Base-by-base conservation (phyloP, 2,888 invertebrate genomes). In the Alentia gelatinosa region DNA sequence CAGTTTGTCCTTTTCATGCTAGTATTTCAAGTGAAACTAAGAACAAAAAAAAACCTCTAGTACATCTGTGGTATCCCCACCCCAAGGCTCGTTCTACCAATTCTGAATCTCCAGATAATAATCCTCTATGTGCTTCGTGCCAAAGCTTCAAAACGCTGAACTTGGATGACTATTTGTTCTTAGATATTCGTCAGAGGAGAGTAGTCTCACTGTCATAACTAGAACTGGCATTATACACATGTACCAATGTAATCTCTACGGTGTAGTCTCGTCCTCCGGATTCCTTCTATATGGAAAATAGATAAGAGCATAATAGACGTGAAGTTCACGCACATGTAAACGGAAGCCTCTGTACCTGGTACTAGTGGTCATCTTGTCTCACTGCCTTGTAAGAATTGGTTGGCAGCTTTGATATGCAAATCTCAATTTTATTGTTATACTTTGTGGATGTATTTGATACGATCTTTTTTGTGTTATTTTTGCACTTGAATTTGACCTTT, bases 381-480 rank as follows among this genome's bases (percentile, higher is more conserved):
- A 86, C 86, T 86, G 86, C 86, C 86, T 40, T 86, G 26, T 86
- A 86, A 3, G 19, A n/a, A 35, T 86, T 86, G 9, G 15, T 47
- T 42, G 86, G 42, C 42, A 86, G 86, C 86, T 86, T 86, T 86
- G 42, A 86, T 86, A 47, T 86, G 47, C 86, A 86, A 86, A 83
- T 39, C 40, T 35, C 83, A 83, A 37, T 79, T 83, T 83, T 23
- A 4, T 26, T 83, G 37, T 3, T 37, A 26, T 47, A 47, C 47
- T 86, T 79, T 79, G 35, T 26, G 39, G 3, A 4, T 39, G 79
- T 23, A 79, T 79, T 79, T 79, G 33, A 74, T 33, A n/a, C 35
- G 23, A 84, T 84, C 7, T 19, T 15, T 7, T 9, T 79, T 79
- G 12, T 37, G 26, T 79, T 33, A 79, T 23, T 33, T 42, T 83